A percentile compares a stretch with the other conserved stretches of the same genome.
Evolutionary conservation across 2,888 invertebrate genomes (phyloP).

Genomic region (Nomada ruficornis): DNA sequence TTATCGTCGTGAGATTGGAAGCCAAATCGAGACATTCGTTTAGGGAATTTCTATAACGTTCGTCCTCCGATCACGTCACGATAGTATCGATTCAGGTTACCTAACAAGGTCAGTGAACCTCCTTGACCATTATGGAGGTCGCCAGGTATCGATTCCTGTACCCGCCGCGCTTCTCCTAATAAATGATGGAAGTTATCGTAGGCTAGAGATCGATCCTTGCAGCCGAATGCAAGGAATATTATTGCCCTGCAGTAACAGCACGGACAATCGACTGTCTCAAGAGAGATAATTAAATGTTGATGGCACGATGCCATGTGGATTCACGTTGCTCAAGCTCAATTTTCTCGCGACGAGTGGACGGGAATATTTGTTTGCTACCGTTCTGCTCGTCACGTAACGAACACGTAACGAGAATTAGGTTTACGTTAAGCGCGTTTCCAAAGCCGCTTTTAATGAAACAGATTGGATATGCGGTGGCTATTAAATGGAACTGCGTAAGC

Average conservation of each 20-base stretch:
- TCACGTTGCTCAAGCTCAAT: neutral
- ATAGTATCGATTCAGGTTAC: slow-evolving; percentile 57
- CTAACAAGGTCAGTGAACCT: slow-evolving; percentile 70
- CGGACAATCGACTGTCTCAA: neutral
- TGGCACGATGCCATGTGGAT: neutral
- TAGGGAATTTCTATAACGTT: slow-evolving; percentile 51
- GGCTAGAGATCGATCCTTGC: slow-evolving; percentile 45
- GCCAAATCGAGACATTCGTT: slow-evolving; percentile 50
- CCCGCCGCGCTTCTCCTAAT: slow-evolving; percentile 41
- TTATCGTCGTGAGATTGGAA: slow-evolving; percentile 41
- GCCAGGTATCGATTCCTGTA: slow-evolving; percentile 64
- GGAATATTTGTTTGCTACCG: neutral
- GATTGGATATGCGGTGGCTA: slow-evolving; percentile 7
- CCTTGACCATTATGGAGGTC: slow-evolving; percentile 70
- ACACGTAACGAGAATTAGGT: slow-evolving; percentile 5
- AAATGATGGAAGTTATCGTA: slow-evolving; percentile 60
- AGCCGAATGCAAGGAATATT: slow-evolving; percentile 15
- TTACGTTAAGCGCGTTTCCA: neutral
- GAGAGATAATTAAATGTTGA: neutral
- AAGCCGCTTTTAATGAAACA: slow-evolving; percentile 23
- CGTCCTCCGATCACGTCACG: slow-evolving; percentile 35
- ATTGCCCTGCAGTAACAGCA: neutral
- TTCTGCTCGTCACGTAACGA: neutral
- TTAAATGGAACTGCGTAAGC: slow-evolving; percentile 36
- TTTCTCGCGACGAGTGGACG: neutral